Base-by-base conservation (phyloP, 2,888 invertebrate species). In the Lordiphosa fenestrarum region DNA sequence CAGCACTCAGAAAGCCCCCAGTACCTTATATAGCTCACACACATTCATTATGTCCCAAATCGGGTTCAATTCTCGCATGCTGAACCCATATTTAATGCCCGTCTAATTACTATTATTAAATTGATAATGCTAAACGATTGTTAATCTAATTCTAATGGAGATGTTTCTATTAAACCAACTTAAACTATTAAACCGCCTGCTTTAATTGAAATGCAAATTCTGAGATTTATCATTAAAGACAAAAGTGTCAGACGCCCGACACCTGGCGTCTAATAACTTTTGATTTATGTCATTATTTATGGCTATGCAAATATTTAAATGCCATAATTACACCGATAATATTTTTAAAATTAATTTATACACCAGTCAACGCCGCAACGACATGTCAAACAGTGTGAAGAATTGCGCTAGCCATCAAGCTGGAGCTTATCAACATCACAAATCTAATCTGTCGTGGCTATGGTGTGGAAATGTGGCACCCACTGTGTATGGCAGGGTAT, bases 361-460 rank as follows among this genome's bases (percentile, higher is more conserved):
- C 41, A 23, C 19, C 41, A 44, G 44, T 44, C 44, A 44, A 33
- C 44, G 25, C 30, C 30, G 19, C 7, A 19, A 21, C 62, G 40
- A 46, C 46, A 54, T 35, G 30, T 30, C 30, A 30, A 30, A 9
- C 47, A 15, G 35, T 48, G 41, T 48, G 38, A 36, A 15, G 30
- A 1, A 42, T 38, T 23, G n/a, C 35, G 49, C 64, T 49, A 42
- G 55, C 63, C 64, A 44, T 15, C 38, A 33, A 19, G 19, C 19
- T 25, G 60, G 35, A 44, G 30, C 33, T 44, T 33, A 44, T 44
- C 44, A 25, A 23, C 64, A 55, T 62, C 36, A 44, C 62, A 62
- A 62, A 62, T 62, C 62, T 62, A 64, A 62, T 64, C 64, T 62
- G 62, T 50, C 62, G 42, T 42, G 38, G 30, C 25, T 44, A 44